These are phyloP conservation scores for Drosophila monieri DNA, from an alignment of 2,888 invertebrate species.

Conservation along the genomic window DNA sequence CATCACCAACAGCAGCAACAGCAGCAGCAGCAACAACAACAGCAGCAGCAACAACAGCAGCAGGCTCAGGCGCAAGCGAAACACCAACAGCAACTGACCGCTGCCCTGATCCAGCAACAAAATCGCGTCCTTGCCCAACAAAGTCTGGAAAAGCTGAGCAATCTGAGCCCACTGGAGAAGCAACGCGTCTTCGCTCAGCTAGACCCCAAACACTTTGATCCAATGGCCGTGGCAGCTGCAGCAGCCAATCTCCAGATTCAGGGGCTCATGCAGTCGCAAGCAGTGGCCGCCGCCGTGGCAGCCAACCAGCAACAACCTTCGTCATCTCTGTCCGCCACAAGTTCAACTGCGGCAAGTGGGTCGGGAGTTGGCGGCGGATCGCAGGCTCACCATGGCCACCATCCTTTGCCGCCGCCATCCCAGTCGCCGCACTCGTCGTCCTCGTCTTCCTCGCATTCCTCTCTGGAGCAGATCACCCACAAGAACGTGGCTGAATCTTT, in stretches of 20 bases:
- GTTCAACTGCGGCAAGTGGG: conserved; percentile 40
- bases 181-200: conserved; percentile 85
- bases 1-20: conserved; percentile 80
- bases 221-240: conserved; percentile 81
- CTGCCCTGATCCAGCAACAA: conserved; percentile 88
- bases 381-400: conserved; percentile 64
- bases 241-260: conserved; percentile 82
- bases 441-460: conserved; percentile 74
- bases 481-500: conserved; percentile 80
- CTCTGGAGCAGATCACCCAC: conserved; percentile 76
- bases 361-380: conserved; percentile 28
- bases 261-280: conserved; percentile 80
- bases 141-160: conserved; percentile 87
- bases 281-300: conserved; percentile 79
- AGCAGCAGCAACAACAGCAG: conserved; percentile 84
- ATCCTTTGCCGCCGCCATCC: conserved; percentile 78
- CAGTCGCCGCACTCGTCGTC: conserved; percentile 80
- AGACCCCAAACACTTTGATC: conserved; percentile 84
- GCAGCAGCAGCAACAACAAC: conserved; percentile 85
- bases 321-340: conserved; percentile 49
- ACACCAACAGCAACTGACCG: conserved; percentile 88
- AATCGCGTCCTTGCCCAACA: conserved; percentile 86
- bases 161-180: conserved; percentile 85
- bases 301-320: conserved; percentile 65
- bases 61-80: conserved; percentile 83